phyloP scores from a whole-genome alignment of 2,797 vertebrate species.

The Xyrichtys novacula region DNA sequence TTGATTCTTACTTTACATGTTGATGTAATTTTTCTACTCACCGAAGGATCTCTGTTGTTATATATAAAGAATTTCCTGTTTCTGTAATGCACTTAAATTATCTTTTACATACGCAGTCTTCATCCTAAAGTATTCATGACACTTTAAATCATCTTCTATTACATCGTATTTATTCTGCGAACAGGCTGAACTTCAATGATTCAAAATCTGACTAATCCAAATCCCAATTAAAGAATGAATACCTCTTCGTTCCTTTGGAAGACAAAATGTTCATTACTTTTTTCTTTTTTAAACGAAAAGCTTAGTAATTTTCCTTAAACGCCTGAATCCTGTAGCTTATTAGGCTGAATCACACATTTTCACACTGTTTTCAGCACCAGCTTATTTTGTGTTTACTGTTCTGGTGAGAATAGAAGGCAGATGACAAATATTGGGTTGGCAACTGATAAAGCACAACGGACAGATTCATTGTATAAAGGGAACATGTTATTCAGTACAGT shows the following conservation, averaged over 20 bases:
- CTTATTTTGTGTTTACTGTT: not conserved
- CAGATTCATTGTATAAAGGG: not conserved
- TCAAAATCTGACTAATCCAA: not conserved
- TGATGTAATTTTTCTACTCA: not conserved
- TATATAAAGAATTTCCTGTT: not conserved
- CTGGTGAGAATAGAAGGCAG: not conserved
- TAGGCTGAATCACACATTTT: not conserved
- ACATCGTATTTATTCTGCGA: not conserved
- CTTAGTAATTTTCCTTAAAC: not conserved
- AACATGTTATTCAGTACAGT: not conserved
- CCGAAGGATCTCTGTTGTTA: not conserved
- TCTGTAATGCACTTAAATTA: not conserved
- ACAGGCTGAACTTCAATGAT: not conserved
- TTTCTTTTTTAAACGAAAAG: not conserved
- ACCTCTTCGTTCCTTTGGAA: not conserved
- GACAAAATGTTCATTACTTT: not conserved
- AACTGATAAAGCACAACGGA: not conserved
- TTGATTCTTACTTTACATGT: too few relatives aligned
- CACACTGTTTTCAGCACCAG: conserved; percentile 3
- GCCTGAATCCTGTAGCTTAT: too few relatives aligned
- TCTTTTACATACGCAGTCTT: not conserved
- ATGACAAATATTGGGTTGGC: not conserved
- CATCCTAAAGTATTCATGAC: not conserved
- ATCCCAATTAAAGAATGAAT: not conserved
- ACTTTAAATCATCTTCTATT: too few relatives aligned